Conservation (phyloP, 1,140 invertebrate species). For the Potamilus streckersoni region DNA sequence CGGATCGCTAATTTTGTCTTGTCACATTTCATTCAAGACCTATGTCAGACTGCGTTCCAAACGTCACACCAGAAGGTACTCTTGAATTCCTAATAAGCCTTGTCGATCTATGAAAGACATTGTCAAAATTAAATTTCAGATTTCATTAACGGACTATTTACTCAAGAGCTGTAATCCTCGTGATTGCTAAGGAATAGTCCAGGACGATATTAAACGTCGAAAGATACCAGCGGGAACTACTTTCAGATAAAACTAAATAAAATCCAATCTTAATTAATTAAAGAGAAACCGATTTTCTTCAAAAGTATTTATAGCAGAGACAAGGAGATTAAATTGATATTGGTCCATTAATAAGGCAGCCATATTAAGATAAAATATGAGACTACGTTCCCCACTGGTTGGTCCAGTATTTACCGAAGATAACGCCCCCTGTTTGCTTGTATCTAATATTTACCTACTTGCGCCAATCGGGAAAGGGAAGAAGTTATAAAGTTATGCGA, state of each 20-base stretch:
- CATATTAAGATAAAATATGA: slow-evolving; percentile 33
- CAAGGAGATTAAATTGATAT: background rate
- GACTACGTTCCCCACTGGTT: background rate
- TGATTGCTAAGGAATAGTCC: slow-evolving; percentile 22
- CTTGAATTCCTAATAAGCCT: too few species aligned
- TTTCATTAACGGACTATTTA: slow-evolving; percentile 26
- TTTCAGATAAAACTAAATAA: slow-evolving; percentile 14
- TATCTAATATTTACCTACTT: slow-evolving; percentile 18
- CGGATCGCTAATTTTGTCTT: too few species aligned
- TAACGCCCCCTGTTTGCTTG: slow-evolving; percentile 11
- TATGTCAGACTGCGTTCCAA: too few species aligned
- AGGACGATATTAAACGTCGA: slow-evolving; percentile 11
- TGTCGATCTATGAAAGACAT: too few species aligned
- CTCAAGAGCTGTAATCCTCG: slow-evolving; percentile 19
- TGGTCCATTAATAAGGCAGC: background rate
- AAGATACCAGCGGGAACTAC: slow-evolving; percentile 22
- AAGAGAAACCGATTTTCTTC: background rate
- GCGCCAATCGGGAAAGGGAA: slow-evolving; percentile 6
- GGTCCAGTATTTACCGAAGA: slow-evolving; percentile 22
- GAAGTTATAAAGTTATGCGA: slow-evolving; percentile 25
- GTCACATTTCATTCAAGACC: too few species aligned
- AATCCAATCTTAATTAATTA: slow-evolving; percentile 21
- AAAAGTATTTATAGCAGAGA: background rate
- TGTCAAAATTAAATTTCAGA: background rate
- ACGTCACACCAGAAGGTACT: too few species aligned